These are phyloP conservation scores for Phalera bucephala DNA, from an alignment of 2,888 invertebrate genomes.

Conservation along the genomic window DNA sequence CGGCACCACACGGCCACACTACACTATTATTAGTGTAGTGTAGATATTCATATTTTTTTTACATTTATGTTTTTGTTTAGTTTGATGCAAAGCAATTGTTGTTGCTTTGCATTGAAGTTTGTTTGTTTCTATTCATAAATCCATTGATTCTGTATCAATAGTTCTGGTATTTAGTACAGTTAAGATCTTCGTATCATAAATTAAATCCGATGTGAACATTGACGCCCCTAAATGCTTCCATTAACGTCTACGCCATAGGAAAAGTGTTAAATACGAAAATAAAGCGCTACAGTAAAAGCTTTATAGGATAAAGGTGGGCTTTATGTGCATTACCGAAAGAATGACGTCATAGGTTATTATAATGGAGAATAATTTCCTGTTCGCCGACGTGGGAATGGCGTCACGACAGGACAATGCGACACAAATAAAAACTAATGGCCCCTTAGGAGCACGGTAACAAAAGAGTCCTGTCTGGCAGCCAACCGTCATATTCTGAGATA, in stretches of 20 bases:
- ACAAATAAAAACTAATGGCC: conserved; percentile 70
- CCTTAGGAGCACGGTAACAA: conserved; percentile 46
- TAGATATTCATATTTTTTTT: no score
- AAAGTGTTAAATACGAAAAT: conserved; percentile 40
- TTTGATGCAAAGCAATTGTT: no score
- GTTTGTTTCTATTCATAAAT: no score
- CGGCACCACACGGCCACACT: no score
- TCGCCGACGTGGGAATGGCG: conserved; percentile 41
- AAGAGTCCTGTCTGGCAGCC: conserved; percentile 44
- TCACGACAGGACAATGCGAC: conserved; percentile 57
- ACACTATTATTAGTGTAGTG: no score
- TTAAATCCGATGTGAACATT: conserved; percentile 25
- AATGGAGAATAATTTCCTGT: conserved; percentile 65
- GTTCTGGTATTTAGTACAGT: no score
- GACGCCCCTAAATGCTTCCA: conserved; percentile 39
- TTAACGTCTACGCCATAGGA: conserved; percentile 37
- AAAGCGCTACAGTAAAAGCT: conserved; percentile 45
- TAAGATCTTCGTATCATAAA: no score
- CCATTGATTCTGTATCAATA: no score
- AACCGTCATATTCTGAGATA: conserved; percentile 57
- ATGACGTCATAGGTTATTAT: conserved; percentile 52
- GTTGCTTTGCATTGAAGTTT: no score
- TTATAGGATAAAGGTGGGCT: conserved; percentile 37
- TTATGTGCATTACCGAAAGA: conserved; percentile 46
- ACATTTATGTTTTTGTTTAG: no score